These are phyloP conservation scores for Ceratotherium simum DNA, from an alignment of 2,113 vertebrate species.

Conservation along the genomic window DNA sequence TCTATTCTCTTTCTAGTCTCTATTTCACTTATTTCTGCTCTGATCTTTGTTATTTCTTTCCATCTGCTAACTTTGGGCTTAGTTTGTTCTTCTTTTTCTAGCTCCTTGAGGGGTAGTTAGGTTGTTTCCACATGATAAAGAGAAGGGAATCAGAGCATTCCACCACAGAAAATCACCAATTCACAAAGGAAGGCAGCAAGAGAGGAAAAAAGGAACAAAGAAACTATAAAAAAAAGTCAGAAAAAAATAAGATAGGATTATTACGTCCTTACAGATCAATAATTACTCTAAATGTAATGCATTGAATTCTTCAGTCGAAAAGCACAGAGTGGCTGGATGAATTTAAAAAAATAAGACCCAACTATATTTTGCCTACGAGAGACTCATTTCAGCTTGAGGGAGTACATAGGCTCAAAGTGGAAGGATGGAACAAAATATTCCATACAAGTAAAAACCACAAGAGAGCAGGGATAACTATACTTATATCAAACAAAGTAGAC, in stretches of 20 bases:
- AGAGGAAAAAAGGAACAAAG: background rate
- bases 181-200: background rate
- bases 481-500: background rate
- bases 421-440: background rate
- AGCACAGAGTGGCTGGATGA: background rate
- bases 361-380: background rate
- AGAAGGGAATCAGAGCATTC: background rate
- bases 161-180: background rate
- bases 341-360: background rate
- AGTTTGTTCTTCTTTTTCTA: background rate
- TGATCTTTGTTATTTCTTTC: background rate
- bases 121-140: background rate
- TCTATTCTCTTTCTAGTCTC: background rate
- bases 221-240: background rate
- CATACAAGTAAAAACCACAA: background rate
- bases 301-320: background rate
- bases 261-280: background rate
- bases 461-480: background rate
- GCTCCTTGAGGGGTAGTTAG: background rate
- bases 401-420: background rate
- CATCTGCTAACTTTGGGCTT: background rate
- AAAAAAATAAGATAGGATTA: background rate
- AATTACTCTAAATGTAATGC: background rate
- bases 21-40: background rate
- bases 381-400: background rate